Evolutionary conservation across 2,888 invertebrate species (phyloP).

Genomic region (Trichogramma dendrolimi): DNA sequence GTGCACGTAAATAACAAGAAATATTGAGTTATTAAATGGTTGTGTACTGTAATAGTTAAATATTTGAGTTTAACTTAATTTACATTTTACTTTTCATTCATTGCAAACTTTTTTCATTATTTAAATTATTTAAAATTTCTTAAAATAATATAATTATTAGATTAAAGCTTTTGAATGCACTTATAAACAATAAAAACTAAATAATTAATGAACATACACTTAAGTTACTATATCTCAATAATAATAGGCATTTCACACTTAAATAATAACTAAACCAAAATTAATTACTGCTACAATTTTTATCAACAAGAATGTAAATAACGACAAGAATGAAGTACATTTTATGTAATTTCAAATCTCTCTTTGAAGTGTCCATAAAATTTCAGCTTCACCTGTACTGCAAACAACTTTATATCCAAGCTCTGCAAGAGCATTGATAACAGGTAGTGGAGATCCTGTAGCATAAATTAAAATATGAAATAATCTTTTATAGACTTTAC

Average conservation of each 20-base stretch:
- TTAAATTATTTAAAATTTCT: too few relatives aligned
- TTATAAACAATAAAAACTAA: conserved; percentile 5
- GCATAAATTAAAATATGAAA: conserved; percentile 26
- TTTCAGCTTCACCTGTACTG: conserved; percentile 76
- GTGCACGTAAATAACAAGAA: too few relatives aligned
- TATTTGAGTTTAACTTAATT: too few relatives aligned
- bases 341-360: conserved; percentile 57
- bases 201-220: conserved; percentile 12
- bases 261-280: conserved; percentile 1
- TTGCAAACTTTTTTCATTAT: too few relatives aligned
- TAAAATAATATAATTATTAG: too few relatives aligned
- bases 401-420: conserved; percentile 74
- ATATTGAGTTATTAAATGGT: too few relatives aligned
- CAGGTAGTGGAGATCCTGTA: conserved; percentile 61
- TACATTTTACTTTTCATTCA: too few relatives aligned
- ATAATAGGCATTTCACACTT: conserved; percentile 1
- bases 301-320: conserved; percentile 5
- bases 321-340: conserved; percentile 11
- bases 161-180: too few relatives aligned
- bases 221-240: conserved; percentile 4
- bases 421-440: conserved; percentile 71
- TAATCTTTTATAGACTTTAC: background rate
- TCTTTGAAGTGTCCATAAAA: conserved; percentile 79
- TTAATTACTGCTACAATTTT: conserved; percentile 26
- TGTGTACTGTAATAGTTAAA: too few relatives aligned